These are phyloP conservation scores for Pogoniulus pusillus DNA, from an alignment of 2,797 vertebrate species.

Conservation along the genomic window DNA sequence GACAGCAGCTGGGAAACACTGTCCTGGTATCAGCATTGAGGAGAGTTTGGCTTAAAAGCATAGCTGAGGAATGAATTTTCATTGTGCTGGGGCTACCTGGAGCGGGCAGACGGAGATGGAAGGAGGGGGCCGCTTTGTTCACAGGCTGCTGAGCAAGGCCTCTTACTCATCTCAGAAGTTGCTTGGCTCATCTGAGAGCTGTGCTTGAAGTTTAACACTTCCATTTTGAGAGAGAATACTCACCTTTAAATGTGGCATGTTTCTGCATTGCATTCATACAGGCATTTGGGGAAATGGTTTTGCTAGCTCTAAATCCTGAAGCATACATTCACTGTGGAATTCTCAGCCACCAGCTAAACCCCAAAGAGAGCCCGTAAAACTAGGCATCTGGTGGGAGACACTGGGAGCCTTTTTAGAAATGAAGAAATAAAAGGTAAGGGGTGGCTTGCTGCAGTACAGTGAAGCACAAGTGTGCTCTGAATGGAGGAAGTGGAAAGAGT, in stretches of 20 bases:
- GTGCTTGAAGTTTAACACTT: slow-evolving; percentile 45
- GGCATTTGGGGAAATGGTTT: slow-evolving; percentile 54
- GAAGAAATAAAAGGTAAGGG: not conserved
- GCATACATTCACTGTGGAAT: not conserved
- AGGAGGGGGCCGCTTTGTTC: not conserved
- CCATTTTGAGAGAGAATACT: slow-evolving; percentile 60
- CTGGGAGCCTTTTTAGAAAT: not conserved
- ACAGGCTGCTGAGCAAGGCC: not conserved
- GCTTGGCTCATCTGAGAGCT: slow-evolving; percentile 35
- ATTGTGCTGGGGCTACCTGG: not conserved
- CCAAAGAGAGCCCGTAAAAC: not conserved
- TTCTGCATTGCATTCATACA: slow-evolving; percentile 16
- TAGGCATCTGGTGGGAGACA: slow-evolving; percentile 7
- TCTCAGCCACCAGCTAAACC: not conserved
- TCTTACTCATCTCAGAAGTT: slow-evolving; percentile 36
- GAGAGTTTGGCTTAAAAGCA: not conserved
- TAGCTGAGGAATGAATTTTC: not conserved
- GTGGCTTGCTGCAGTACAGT: not conserved
- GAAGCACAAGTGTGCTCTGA: not conserved
- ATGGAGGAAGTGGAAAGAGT: slow-evolving; percentile 26
- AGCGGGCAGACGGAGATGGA: not conserved
- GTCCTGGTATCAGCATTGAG: not conserved
- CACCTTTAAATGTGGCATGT: slow-evolving; percentile 13
- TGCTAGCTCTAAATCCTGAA: slow-evolving; percentile 22
- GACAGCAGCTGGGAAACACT: not conserved